Percentiles rank a stretch among this genome's conserved stretches.
Conservation (phyloP, 1,140 invertebrate genomes). For the Lineus longissimus region DNA sequence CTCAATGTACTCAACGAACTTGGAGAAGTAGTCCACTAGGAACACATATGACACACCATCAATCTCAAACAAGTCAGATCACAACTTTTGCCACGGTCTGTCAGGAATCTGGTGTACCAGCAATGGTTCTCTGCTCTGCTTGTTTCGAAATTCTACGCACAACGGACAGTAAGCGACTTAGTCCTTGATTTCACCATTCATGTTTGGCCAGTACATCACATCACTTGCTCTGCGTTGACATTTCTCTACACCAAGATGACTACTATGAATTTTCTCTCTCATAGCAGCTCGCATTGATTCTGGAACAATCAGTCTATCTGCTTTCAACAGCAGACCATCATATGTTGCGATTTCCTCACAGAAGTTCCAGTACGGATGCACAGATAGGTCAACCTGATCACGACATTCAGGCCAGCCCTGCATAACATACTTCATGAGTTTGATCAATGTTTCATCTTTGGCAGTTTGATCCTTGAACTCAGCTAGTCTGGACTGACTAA, state of each 20-base stretch:
- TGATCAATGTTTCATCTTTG: too few relatives aligned
- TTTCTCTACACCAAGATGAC: neutral
- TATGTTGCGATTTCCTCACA: neutral
- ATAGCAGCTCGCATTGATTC: neutral
- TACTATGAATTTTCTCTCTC: neutral
- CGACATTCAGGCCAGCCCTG: neutral
- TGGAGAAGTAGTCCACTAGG: too few relatives aligned
- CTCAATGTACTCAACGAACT: too few relatives aligned
- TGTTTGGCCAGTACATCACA: slow-evolving; percentile 52
- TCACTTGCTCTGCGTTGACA: slow-evolving; percentile 20
- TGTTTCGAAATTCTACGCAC: slow-evolving; percentile 38
- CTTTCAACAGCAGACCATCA: neutral
- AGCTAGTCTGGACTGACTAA: too few relatives aligned
- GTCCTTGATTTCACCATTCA: slow-evolving; percentile 52
- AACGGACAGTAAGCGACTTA: slow-evolving; percentile 45
- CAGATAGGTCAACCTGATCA: neutral
- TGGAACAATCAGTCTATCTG: neutral
- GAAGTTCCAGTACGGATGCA: neutral
- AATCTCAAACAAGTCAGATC: slow-evolving; percentile 40
- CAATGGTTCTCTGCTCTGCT: slow-evolving; percentile 45
- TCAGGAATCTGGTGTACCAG: slow-evolving; percentile 33
- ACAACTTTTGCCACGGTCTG: slow-evolving; percentile 35
- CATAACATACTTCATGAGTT: neutral
- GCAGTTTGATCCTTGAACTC: too few relatives aligned
- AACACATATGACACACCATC: too few relatives aligned